Base-by-base conservation (phyloP, 2,113 vertebrate species). In the Pithys albifrons region DNA sequence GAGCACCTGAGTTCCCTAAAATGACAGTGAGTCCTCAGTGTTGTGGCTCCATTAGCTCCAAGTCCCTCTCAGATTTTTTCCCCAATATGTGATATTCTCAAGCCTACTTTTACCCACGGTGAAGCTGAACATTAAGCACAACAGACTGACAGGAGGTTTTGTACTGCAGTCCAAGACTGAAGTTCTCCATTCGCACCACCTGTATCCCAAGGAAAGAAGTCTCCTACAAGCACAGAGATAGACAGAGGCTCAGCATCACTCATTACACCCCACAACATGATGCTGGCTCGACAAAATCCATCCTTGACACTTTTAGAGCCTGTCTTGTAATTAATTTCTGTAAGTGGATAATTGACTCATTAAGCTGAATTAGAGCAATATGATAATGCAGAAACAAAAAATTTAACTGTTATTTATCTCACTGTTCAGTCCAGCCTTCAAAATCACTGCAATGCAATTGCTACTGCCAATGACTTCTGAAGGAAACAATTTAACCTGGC, bases 281-380 rank as follows among this genome's bases (percentile, higher is more conserved):
- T 19, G 7, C n/a, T 80, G 69, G 45, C 64, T 87, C 0, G 0
- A 77, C 14, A 77, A 46, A 81, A 52, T 33, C 61, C 54, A 55
- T 49, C 80, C 76, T 33, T 15, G 59, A 65, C 73, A 51, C 59
- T 84, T 85, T 58, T 23, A 83, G 55, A 61, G 41, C 27, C 57
- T 85, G 71, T 49, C 75, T 82, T 52, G 71, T 72, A 91, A 96
- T 88, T 95, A 74, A 91, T 91, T 84, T 89, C 59, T 89, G 18
- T 66, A 83, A 96, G 82, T 88, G 64, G 85, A 45, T 92, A 92
- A 95, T 88, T 54, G 54, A 22, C 39, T 71, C 69, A 77, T 92
- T 91, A 64, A 77, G 33, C 23, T 91, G 72, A 92, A 92, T 86
- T 83, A 93, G 25, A 88, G 65, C 37, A 91, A 69, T 45, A 73